Base-by-base conservation (phyloP, 2,113 vertebrate species). In the Lagenorhynchus albirostris region DNA sequence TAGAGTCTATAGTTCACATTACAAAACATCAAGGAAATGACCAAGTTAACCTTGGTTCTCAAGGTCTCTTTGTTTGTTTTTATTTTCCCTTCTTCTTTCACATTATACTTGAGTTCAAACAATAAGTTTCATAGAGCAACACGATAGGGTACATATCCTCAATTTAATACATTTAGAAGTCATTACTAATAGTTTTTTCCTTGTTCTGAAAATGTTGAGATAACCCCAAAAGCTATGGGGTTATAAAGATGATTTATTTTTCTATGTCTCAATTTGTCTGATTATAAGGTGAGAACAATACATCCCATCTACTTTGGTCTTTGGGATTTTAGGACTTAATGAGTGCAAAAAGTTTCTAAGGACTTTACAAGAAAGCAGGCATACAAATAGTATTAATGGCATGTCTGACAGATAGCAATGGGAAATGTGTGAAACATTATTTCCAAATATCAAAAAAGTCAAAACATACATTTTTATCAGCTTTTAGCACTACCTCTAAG, bases 111-210 rank as follows among this genome's bases (percentile, higher is more conserved):
- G 81, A 95, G 92, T 97, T 95, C 95, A 95, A 96, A 94, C 79
- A 96, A 76, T 86, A 67, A 96, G 74, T 76, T 97, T 89, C 79
- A 77, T 53, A 92, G 83, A 92, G 65, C 80, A 96, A 96, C 91
- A 91, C 2, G 31, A 92, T 84, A 92, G 60, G 71, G 92, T 85
- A 88, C 74, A 95, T 79, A 89, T 81, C 83, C 53, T 98, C 86
- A 95, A 94, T 96, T 98, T 98, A 97, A 90, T 95, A 83, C 92
- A 97, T 95, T 96, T 96, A 96, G 74, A 96, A 96, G 87, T 96
- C 92, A 97, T 97, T 97, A 88, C 41, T 84, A 94, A 95, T 87
- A 92, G 83, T 81, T 97, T 94, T 91, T 79, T 65, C 36, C 73
- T 79, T 97, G 44, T 95, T 95, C 73, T 95, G 71, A 89, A 98